phyloP scores from a whole-genome alignment of 2,113 vertebrate species.

The Prinia subflava region DNA sequence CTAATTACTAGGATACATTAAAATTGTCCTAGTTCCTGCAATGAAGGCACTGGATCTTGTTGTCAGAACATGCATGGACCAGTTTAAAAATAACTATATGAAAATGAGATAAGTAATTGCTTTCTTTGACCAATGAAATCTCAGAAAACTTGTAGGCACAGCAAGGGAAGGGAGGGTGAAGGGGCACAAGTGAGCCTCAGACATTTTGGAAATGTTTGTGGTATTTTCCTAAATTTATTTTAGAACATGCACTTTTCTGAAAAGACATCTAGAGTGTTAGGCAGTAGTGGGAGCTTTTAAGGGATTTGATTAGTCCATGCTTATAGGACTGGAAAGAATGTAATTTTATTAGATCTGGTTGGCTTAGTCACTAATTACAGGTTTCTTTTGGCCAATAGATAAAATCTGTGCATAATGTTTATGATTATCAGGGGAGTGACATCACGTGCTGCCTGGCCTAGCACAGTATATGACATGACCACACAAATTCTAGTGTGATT shows the following conservation, averaged over 20 bases:
- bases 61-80: neutral
- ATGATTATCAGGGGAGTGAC: neutral
- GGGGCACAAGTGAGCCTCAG: neutral
- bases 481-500: slow-evolving; percentile 34
- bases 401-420: slow-evolving; percentile 1
- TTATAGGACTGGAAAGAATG: neutral
- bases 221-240: neutral
- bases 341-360: slow-evolving; percentile 6
- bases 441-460: neutral
- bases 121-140: neutral
- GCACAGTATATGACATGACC: neutral
- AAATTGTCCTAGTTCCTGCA: neutral
- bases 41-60: neutral
- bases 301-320: neutral
- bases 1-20: neutral
- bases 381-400: slow-evolving; percentile 4
- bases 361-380: slow-evolving; percentile 33
- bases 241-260: neutral
- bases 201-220: neutral
- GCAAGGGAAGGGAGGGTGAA: neutral
- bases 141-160: neutral
- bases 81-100: neutral
- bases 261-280: neutral
- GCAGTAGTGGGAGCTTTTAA: neutral
- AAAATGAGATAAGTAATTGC: neutral